phyloP scores from a whole-genome alignment of 2,888 invertebrate genomes.

The Thymelicus acteon region DNA sequence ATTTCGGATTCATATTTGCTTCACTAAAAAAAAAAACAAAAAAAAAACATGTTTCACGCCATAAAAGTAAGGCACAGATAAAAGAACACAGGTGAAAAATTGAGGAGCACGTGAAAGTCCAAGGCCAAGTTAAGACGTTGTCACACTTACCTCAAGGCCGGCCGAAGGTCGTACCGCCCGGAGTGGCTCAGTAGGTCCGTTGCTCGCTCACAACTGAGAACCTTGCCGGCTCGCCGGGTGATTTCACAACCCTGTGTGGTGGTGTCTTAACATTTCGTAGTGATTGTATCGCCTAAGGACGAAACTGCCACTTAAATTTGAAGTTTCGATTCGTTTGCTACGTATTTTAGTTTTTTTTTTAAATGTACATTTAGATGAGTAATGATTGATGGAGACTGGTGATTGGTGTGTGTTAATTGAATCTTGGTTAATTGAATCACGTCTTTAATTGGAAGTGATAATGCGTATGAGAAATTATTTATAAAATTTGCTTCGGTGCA shows the following conservation, averaged over 20 bases:
- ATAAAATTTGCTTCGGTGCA: too few relatives aligned
- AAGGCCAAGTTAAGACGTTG: slow-evolving; percentile 68
- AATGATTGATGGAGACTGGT: too few relatives aligned
- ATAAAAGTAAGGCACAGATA: not conserved
- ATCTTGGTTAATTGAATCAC: too few relatives aligned
- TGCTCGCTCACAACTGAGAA: slow-evolving; percentile 74
- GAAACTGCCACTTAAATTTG: slow-evolving; percentile 41
- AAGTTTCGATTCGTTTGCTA: slow-evolving; percentile 28
- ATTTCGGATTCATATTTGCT: not conserved
- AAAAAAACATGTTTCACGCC: not conserved
- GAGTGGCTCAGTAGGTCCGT: slow-evolving; percentile 68
- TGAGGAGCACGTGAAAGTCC: slow-evolving; percentile 32
- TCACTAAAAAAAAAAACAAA: not conserved
- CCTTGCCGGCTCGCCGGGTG: slow-evolving; percentile 49
- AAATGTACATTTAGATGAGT: too few relatives aligned
- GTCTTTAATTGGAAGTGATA: too few relatives aligned
- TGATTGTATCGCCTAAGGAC: slow-evolving; percentile 69
- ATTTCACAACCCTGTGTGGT: slow-evolving; percentile 73
- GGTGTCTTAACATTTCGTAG: slow-evolving; percentile 71
- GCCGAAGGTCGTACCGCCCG: slow-evolving; percentile 62
- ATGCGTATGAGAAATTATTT: too few relatives aligned
- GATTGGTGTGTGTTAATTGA: too few relatives aligned
- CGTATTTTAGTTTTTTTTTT: slow-evolving; percentile 3
- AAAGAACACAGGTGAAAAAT: slow-evolving; percentile 7
- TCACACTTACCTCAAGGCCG: slow-evolving; percentile 73